Percentiles rank a stretch among this genome's conserved stretches.
Conservation (phyloP, 2,113 vertebrate species). For the Heloderma charlesbogerti region DNA sequence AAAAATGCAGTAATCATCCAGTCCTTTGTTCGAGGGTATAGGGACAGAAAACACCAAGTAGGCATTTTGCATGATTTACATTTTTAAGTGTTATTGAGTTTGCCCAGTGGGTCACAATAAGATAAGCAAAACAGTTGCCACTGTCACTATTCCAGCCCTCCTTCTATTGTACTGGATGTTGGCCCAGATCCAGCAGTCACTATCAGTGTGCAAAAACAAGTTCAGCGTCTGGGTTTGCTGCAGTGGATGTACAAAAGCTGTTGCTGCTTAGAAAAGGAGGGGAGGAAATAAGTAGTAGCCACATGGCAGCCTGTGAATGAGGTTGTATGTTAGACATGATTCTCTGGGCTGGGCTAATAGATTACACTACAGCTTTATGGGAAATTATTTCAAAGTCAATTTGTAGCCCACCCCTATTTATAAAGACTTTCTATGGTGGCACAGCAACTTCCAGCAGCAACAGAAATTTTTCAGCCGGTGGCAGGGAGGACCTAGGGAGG, state of each 20-base stretch:
- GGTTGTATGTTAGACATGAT: neutral
- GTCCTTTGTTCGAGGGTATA: constrained; percentile 94
- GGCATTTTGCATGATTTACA: constrained; percentile 44
- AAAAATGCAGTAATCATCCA: constrained; percentile 98
- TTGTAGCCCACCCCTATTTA: neutral
- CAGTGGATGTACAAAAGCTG: neutral
- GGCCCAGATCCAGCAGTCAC: neutral
- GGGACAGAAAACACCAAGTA: constrained; percentile 94
- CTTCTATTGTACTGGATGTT: neutral
- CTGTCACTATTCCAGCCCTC: neutral
- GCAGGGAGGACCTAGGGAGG: too few species aligned
- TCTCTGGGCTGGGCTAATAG: neutral
- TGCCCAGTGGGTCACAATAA: neutral
- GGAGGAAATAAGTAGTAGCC: neutral
- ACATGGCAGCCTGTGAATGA: neutral
- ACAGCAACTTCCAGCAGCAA: too few species aligned
- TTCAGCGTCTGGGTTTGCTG: neutral
- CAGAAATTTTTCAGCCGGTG: too few species aligned
- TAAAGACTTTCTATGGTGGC: neutral
- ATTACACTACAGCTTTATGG: neutral
- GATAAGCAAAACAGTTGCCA: neutral
- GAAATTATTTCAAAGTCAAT: neutral
- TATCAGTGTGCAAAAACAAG: neutral
- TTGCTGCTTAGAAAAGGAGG: too few species aligned
- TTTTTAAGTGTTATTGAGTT: neutral